phyloP scores from a whole-genome alignment of 2,797 vertebrate genomes.

The Pristis pectinata region DNA sequence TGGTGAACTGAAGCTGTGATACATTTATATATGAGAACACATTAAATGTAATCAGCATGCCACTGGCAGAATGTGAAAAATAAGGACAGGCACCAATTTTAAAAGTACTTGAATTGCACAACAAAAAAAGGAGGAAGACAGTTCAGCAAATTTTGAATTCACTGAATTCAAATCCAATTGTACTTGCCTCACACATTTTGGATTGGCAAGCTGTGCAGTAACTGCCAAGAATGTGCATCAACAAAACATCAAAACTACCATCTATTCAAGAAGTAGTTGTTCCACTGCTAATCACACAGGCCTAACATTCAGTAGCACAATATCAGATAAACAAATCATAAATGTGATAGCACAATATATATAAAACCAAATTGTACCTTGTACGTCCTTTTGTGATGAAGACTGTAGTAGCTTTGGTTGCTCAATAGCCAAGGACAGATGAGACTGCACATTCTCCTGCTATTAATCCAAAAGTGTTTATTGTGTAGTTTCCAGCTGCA shows the following conservation, averaged over 20 bases:
- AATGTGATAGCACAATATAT: background rate
- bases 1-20: background rate
- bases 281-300: background rate
- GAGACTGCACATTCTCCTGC: constrained; percentile 57
- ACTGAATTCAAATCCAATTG: background rate
- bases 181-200: background rate
- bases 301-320: background rate
- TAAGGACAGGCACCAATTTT: background rate
- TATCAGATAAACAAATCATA: background rate
- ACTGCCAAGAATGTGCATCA: background rate
- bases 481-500: background rate
- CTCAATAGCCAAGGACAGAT: constrained; percentile 47
- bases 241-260: background rate
- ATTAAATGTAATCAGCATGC: background rate
- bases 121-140: background rate
- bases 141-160: background rate
- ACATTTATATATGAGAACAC: background rate
- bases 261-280: background rate
- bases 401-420: constrained; percentile 48
- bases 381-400: constrained; percentile 63
- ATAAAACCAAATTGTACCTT: constrained; percentile 55
- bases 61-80: background rate
- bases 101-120: background rate
- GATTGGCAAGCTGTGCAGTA: background rate
- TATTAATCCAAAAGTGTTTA: background rate